phyloP scores from a whole-genome alignment of 2,113 vertebrate species.

The Mastomys natalensis region DNA sequence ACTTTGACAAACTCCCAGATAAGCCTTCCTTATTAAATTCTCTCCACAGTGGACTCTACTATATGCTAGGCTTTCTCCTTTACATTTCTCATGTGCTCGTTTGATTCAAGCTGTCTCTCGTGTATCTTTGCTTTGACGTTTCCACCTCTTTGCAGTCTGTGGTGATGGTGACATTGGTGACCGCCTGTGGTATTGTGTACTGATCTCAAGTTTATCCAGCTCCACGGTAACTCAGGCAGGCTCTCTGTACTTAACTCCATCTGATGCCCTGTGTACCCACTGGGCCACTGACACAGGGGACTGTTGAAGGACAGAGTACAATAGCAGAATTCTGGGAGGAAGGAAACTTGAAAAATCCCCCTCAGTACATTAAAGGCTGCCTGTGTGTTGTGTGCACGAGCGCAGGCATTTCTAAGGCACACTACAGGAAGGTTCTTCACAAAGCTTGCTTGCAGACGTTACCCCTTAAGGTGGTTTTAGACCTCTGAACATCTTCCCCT shows the following conservation, averaged over 20 bases:
- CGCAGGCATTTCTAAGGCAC: background rate
- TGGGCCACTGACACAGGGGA: background rate
- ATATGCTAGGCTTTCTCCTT: background rate
- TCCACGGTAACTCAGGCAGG: background rate
- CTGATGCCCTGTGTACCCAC: background rate
- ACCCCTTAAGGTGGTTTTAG: background rate
- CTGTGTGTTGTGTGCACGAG: too few species aligned
- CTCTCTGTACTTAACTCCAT: background rate
- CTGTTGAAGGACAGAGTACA: conserved; percentile 40
- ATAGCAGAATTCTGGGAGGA: conserved; percentile 19
- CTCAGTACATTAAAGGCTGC: background rate
- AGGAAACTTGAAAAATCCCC: conserved; percentile 29
- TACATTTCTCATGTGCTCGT: background rate
- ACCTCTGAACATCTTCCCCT: background rate
- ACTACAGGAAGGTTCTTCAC: too few species aligned
- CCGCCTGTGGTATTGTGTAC: background rate
- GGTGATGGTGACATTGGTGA: conserved; percentile 44
- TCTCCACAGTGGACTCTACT: background rate
- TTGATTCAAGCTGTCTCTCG: background rate
- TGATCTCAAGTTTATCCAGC: background rate
- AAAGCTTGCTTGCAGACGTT: too few species aligned
- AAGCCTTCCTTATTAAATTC: background rate
- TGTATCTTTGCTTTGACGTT: conserved; percentile 41
- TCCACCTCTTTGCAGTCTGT: background rate
- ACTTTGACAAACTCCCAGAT: conserved; percentile 10